Evolutionary conservation across 2,888 invertebrate genomes (phyloP).

Genomic region (Polyommatus icarus): DNA sequence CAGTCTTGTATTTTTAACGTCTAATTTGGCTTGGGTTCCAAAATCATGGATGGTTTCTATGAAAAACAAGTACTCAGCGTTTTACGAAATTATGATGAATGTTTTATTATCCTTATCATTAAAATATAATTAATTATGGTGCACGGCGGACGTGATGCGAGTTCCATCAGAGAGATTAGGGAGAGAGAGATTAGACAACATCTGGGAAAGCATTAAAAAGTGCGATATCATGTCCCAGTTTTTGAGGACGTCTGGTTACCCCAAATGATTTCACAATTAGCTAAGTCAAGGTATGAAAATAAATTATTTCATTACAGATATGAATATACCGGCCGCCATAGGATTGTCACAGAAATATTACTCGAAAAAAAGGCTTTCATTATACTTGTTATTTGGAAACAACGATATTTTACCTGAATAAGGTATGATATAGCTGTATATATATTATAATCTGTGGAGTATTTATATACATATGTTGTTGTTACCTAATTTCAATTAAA

Average conservation of each 20-base stretch:
- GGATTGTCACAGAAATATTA: too few species aligned
- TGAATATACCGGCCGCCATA: too few species aligned
- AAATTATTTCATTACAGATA: background rate
- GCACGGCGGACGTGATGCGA: conserved; percentile 3
- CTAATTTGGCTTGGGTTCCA: background rate
- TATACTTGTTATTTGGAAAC: too few species aligned
- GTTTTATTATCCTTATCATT: background rate
- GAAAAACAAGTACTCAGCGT: background rate
- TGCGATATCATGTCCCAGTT: background rate
- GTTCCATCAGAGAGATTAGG: background rate
- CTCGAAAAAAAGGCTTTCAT: too few species aligned
- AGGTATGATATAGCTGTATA: too few species aligned
- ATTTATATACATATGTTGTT: too few species aligned
- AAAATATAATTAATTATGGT: conserved; percentile 14
- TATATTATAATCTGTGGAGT: too few species aligned
- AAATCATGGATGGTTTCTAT: background rate
- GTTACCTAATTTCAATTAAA: too few species aligned
- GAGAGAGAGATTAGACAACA: background rate
- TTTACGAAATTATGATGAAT: background rate
- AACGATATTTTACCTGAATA: too few species aligned
- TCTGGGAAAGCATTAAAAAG: background rate
- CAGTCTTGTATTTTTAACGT: too few species aligned
- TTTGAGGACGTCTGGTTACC: background rate
- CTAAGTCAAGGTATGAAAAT: background rate
- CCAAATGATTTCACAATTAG: background rate